Evolutionary conservation across 2,888 invertebrate species (phyloP).

Genomic region (Melitaea athalia): DNA sequence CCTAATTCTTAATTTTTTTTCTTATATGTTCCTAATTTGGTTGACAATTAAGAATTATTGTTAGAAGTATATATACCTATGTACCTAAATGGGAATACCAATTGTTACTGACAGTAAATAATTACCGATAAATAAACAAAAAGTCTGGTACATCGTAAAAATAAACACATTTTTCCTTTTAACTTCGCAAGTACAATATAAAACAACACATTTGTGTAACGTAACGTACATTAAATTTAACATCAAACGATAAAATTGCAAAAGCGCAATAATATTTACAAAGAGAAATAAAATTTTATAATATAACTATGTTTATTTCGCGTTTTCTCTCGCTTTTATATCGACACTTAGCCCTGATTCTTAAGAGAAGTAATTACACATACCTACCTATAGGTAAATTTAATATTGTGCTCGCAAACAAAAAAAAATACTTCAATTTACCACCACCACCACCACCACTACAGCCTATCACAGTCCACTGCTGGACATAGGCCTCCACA

Average conservation of each 20-base stretch:
- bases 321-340: too few relatives aligned
- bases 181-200: constrained; percentile 18
- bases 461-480: too few relatives aligned
- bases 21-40: too few relatives aligned
- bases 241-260: constrained; percentile 39
- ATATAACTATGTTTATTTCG: background rate
- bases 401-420: too few relatives aligned
- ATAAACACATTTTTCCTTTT: constrained; percentile 22
- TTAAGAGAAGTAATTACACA: too few relatives aligned
- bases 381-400: too few relatives aligned
- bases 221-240: constrained; percentile 40
- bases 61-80: too few relatives aligned
- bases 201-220: constrained; percentile 36
- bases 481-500: too few relatives aligned
- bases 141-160: constrained; percentile 15
- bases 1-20: too few relatives aligned
- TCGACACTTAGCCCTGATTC: too few relatives aligned
- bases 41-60: background rate
- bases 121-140: constrained; percentile 25
- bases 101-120: background rate
- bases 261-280: constrained; percentile 25
- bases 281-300: constrained; percentile 29
- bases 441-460: too few relatives aligned
- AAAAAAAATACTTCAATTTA: too few relatives aligned
- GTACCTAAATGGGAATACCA: background rate